Conservation (phyloP, 92 coral and sea anemone species). For the Zoanthus solanderi region DNA sequence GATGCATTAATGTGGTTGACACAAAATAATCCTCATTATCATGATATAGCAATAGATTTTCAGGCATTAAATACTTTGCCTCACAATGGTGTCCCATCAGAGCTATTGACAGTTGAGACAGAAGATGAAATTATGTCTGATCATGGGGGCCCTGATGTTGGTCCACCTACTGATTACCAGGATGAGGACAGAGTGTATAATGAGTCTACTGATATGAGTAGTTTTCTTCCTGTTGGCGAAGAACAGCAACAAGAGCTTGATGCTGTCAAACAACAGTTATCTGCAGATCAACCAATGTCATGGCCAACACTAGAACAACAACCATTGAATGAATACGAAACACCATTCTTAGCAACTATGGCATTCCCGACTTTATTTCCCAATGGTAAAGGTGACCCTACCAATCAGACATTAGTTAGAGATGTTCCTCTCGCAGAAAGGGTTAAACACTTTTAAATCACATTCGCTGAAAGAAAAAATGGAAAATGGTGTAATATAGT, state of each 20-base stretch:
- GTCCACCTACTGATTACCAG: constrained; percentile 48
- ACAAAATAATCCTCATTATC: constrained; percentile 46
- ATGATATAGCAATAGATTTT: constrained; percentile 45
- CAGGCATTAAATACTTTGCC: constrained; percentile 61
- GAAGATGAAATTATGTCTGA: constrained; percentile 22
- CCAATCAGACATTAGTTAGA: background rate
- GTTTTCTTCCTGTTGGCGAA: background rate
- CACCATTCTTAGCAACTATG: background rate
- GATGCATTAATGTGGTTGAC: constrained; percentile 46
- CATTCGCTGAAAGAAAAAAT: too few species aligned
- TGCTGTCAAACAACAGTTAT: constrained; percentile 56
- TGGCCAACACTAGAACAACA: constrained; percentile 64
- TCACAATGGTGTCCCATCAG: constrained; percentile 59
- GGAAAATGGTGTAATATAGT: background rate
- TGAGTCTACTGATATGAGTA: too few species aligned
- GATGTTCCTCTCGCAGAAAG: too few species aligned
- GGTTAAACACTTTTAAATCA: background rate
- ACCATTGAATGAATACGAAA: constrained; percentile 38
- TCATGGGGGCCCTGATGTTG: constrained; percentile 50
- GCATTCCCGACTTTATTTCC: background rate
- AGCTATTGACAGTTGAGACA: constrained; percentile 68
- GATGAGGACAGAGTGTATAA: constrained; percentile 26
- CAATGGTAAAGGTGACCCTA: too few species aligned
- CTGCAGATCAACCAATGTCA: constrained; percentile 59
- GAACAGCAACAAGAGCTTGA: constrained; percentile 65